Conservation (phyloP, 2,113 vertebrate genomes). For the Holacanthus passer region DNA sequence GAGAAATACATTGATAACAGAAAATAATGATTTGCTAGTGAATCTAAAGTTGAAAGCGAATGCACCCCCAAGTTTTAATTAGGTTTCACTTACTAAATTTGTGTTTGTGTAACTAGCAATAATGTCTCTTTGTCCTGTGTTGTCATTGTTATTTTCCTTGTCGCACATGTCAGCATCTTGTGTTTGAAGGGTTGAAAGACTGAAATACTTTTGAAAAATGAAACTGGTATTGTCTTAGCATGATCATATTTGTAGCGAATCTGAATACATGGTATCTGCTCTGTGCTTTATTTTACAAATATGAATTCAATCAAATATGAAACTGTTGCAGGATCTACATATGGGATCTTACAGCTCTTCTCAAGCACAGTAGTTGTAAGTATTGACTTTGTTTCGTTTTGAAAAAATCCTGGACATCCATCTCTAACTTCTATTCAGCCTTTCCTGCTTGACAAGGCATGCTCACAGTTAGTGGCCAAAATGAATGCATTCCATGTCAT, state of each 20-base stretch:
- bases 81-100: background rate
- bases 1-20: background rate
- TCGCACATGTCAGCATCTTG: background rate
- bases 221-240: no score
- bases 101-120: background rate
- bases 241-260: no score
- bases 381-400: slow-evolving; percentile 60
- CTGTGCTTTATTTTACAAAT: background rate
- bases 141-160: background rate
- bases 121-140: background rate
- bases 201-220: no score
- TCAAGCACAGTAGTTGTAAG: slow-evolving; percentile 97
- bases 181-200: no score
- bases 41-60: background rate
- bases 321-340: slow-evolving; percentile 90
- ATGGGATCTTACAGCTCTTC: slow-evolving; percentile 94
- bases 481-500: slow-evolving; percentile 50
- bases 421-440: slow-evolving; percentile 1
- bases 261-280: background rate
- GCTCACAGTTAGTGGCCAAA: slow-evolving; percentile 30
- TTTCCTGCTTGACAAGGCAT: slow-evolving; percentile 14
- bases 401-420: background rate
- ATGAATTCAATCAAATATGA: background rate
- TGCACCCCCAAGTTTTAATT: background rate
- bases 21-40: background rate